These are phyloP conservation scores for Hydractinia symbiolongicarpus DNA, from an alignment of 30 jellyfish, hydroid and myxozoan species.

Conservation along the genomic window DNA sequence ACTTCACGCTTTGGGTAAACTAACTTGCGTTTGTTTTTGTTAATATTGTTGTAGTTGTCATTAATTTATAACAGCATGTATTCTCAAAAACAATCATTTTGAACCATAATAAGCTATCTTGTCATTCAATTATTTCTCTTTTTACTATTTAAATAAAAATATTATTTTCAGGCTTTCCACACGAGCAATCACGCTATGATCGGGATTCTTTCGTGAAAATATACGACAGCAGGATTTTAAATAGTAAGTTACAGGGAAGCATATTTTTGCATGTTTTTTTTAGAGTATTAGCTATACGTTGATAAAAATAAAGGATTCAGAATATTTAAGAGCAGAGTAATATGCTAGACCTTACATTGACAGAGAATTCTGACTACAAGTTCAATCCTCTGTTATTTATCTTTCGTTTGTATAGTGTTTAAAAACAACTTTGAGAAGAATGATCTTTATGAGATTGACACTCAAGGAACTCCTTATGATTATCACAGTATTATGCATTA, in stretches of 20 bases:
- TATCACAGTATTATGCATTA: constrained; percentile 74
- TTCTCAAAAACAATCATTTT: not conserved
- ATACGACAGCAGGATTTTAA: constrained; percentile 11
- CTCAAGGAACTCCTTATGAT: constrained; percentile 66
- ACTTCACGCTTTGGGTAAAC: constrained; percentile 67
- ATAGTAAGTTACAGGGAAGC: constrained; percentile 3
- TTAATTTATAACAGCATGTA: too few species aligned
- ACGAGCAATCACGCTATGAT: constrained; percentile 83
- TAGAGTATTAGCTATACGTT: too few species aligned
- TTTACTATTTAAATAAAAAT: too few species aligned
- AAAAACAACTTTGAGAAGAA: constrained; percentile 40
- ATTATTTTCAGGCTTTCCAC: constrained; percentile 55
- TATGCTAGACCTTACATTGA: too few species aligned
- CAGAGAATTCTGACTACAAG: not conserved
- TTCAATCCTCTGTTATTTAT: not conserved
- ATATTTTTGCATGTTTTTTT: too few species aligned
- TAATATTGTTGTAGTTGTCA: too few species aligned
- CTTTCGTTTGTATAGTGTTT: constrained; percentile 21
- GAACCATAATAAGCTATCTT: too few species aligned
- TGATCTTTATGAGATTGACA: constrained; percentile 17
- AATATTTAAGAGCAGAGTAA: too few species aligned
- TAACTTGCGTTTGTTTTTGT: too few species aligned
- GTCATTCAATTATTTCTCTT: too few species aligned
- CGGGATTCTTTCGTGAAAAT: constrained; percentile 65
- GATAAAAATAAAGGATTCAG: too few species aligned